These are phyloP conservation scores for Ectropis crepuscularia DNA, from an alignment of 2,888 invertebrate species.

Conservation along the genomic window DNA sequence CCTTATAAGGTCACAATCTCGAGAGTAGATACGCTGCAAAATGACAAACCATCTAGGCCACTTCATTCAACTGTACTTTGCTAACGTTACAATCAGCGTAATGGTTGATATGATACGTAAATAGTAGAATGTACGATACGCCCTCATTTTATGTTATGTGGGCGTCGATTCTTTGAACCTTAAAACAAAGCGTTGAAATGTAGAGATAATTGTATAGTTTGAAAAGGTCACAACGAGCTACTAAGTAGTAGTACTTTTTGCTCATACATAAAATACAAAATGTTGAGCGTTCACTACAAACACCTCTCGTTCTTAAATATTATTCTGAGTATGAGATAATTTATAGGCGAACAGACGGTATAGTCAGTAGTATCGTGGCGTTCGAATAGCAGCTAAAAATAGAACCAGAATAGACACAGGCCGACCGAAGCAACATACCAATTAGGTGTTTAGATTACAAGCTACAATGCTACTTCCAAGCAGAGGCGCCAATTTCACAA, in stretches of 20 bases:
- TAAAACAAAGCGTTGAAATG: conserved; percentile 6
- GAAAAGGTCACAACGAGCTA: too few species aligned
- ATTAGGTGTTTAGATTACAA: conserved; percentile 21
- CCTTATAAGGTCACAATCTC: too few species aligned
- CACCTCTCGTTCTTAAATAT: neutral
- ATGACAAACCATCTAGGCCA: too few species aligned
- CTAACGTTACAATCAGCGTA: neutral
- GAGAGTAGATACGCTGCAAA: too few species aligned
- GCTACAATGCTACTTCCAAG: conserved; percentile 2
- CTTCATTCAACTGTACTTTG: neutral
- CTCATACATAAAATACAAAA: too few species aligned
- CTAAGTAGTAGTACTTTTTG: too few species aligned
- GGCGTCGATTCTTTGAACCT: conserved; percentile 6
- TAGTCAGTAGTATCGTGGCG: conserved; percentile 5
- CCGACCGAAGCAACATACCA: conserved; percentile 21
- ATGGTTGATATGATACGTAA: too few species aligned
- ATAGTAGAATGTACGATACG: too few species aligned
- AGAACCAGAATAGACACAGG: conserved; percentile 22
- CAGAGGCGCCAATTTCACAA: conserved; percentile 18
- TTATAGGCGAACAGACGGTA: conserved; percentile 11
- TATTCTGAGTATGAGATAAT: conserved; percentile 2
- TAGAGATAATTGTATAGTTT: too few species aligned
- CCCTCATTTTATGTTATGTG: neutral
- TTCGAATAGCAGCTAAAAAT: conserved; percentile 21
- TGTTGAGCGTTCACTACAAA: neutral